Percentiles rank a stretch among this genome's conserved stretches.
phyloP scores from a whole-genome alignment of 2,888 invertebrate genomes.

The Smittia aterrima region DNA sequence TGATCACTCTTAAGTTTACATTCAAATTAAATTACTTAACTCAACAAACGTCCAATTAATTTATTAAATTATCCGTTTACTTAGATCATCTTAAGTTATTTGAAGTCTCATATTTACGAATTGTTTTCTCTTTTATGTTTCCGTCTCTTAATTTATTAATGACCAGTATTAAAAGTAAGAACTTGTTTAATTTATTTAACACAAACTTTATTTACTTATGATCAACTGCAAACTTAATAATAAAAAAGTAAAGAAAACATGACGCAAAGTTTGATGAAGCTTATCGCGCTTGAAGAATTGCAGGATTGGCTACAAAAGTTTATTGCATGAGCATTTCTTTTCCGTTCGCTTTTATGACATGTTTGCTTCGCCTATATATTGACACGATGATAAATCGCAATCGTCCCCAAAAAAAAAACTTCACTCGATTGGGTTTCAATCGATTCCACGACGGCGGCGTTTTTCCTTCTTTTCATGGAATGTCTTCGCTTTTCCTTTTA shows the following conservation, averaged over 20 bases:
- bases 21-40: neutral
- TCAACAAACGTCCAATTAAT: neutral
- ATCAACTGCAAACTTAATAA: neutral
- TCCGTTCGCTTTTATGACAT: neutral
- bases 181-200: slow-evolving; percentile 3
- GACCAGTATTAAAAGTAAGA: slow-evolving; percentile 20
- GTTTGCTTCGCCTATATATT: neutral
- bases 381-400: neutral
- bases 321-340: neutral
- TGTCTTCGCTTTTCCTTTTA: slow-evolving; percentile 5
- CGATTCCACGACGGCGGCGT: neutral
- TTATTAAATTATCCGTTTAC: too few species aligned
- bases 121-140: neutral
- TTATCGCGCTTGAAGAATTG: neutral
- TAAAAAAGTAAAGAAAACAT: slow-evolving; percentile 1
- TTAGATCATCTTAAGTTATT: neutral
- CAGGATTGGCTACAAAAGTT: neutral
- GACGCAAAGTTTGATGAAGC: neutral
- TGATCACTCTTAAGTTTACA: neutral
- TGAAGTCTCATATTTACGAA: neutral
- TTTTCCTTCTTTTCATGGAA: neutral
- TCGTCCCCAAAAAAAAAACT: neutral
- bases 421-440: neutral
- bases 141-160: neutral
- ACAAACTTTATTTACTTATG: slow-evolving; percentile 4